phyloP scores from a whole-genome alignment of 2,888 invertebrate genomes.

The Dioctria rufipes region DNA sequence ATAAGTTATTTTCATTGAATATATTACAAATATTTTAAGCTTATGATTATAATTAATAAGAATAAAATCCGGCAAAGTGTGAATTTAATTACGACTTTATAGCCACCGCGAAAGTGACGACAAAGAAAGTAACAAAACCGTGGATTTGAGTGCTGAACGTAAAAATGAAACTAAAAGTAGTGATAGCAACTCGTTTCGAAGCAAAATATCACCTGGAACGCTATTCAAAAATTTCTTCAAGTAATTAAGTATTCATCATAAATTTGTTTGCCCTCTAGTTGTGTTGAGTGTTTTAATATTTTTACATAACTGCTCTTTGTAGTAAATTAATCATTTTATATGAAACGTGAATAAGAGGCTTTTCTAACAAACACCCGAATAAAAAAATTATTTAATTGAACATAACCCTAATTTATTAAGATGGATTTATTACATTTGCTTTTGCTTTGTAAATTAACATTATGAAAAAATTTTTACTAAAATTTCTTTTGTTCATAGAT shows the following conservation, averaged over 20 bases:
- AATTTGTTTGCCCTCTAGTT: conserved; percentile 30
- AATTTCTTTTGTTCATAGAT: conserved; percentile 73
- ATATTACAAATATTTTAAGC: too few relatives aligned
- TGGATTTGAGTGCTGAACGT: conserved; percentile 59
- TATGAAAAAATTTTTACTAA: neutral
- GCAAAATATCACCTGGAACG: conserved; percentile 88
- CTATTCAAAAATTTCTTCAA: conserved; percentile 98
- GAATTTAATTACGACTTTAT: conserved; percentile 9
- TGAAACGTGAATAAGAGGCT: neutral
- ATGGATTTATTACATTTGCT: neutral
- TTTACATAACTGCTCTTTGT: conserved; percentile 7
- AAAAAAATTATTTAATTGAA: neutral
- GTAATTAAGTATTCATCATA: conserved; percentile 75
- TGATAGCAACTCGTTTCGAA: conserved; percentile 74
- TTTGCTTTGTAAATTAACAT: conserved; percentile 25
- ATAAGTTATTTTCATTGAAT: neutral
- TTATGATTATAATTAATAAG: neutral
- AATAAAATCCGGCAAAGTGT: neutral
- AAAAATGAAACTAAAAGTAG: conserved; percentile 64
- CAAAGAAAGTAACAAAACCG: conserved; percentile 63
- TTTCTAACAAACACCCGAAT: conserved; percentile 11
- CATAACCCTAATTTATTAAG: conserved; percentile 29
- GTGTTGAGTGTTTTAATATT: conserved; percentile 49
- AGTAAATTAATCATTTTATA: neutral
- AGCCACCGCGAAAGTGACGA: conserved; percentile 62